Base-by-base conservation (phyloP, 2,113 vertebrate genomes). In the Upupa epops region DNA sequence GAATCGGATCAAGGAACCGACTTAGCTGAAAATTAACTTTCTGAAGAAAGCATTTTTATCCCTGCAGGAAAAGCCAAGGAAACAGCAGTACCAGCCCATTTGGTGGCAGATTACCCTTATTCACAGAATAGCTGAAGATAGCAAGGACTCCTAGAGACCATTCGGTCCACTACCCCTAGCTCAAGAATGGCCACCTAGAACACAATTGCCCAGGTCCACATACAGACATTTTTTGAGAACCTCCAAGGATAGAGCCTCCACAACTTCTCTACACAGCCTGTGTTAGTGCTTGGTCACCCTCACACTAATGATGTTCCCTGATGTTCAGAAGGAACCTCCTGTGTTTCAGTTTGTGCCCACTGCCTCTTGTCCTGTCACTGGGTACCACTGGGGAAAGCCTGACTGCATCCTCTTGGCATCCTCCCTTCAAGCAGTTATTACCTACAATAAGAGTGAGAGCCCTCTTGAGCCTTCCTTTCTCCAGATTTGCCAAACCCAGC, bases 381-480 rank as follows among this genome's bases (percentile, higher is more conserved):
- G 31, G 26, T 58, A 46, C 6, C 19, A 6, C 19, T 3, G 12
- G 12, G 14, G 20, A 19, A 21, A 51, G 13, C 36, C 60, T 4
- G 36, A 5, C 46, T 40, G 14, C 3, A 1, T 24, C 29, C 12
- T 31, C 40, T 6, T 4, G 6, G 37, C 34, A 16, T 29, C 28
- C 15, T 69, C 45, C 54, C 45, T 36, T 16, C 4, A 21, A 36
- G 12, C 25, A 17, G 34, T 42, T 42, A 42, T 42, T 42, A 22
- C 11, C 17, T 4, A 60, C 1, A 9, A 42, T 7, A 56, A 0
- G 2, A 20, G 0, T 10, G 37, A 34, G 18, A 48, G 5, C 15
- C 7, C 9, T 48, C 2, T 3, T 4, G 2, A 56, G 17, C 25
- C 26, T 61, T 31, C n/a, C 28, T 66, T 66, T 60, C 54, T 40